phyloP scores from a whole-genome alignment of 2,888 invertebrate species.

The Lasioglossum leucozonium region DNA sequence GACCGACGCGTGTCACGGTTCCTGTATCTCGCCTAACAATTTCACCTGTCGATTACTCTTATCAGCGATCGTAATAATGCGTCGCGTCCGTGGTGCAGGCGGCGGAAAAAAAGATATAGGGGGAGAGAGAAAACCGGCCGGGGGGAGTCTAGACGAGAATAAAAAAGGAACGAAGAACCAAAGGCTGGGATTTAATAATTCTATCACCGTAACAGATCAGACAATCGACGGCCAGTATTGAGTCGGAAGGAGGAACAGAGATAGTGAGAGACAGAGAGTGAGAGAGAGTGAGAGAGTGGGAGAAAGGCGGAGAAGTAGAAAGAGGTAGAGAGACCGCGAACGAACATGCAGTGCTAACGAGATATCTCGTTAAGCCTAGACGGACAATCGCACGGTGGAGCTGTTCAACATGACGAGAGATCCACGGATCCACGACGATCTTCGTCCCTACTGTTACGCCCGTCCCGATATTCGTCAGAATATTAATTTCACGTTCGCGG shows the following conservation, averaged over 20 bases:
- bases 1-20: neutral
- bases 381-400: conserved; percentile 60
- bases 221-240: conserved; percentile 47
- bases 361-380: conserved; percentile 71
- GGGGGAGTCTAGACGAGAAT: too few species aligned
- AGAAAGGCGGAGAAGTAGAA: neutral
- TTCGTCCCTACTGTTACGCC: conserved; percentile 44
- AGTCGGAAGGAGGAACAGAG: neutral
- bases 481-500: conserved; percentile 60
- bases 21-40: neutral
- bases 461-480: conserved; percentile 66
- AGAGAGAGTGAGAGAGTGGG: neutral
- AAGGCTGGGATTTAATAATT: conserved; percentile 60
- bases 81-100: neutral
- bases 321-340: conserved; percentile 29
- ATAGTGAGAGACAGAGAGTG: neutral
- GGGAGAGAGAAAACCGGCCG: neutral
- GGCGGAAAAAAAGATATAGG: too few species aligned
- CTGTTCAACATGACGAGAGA: conserved; percentile 51
- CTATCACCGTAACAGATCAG: conserved; percentile 52
- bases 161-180: neutral
- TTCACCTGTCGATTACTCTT: conserved; percentile 19
- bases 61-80: conserved; percentile 37
- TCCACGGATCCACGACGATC: conserved; percentile 53
- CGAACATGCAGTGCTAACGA: conserved; percentile 65